A percentile compares a stretch with the other conserved stretches of the same genome.
Evolutionary conservation across 2,888 invertebrate species (phyloP).

Genomic region (Agonopterix heracliana): DNA sequence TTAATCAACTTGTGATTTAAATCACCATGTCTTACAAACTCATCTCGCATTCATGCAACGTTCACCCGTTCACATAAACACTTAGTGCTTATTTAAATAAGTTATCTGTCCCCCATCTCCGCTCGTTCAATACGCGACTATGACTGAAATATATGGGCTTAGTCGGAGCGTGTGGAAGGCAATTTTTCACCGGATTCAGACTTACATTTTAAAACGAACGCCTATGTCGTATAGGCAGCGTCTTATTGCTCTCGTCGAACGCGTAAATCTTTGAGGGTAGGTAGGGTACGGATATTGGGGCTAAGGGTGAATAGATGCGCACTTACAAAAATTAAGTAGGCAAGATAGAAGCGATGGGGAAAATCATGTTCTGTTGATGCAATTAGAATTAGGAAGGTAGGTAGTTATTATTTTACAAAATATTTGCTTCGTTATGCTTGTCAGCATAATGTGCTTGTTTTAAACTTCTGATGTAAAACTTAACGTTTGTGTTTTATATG

Average conservation of each 20-base stretch:
- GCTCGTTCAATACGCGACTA: constrained; percentile 49
- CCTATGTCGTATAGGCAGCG: constrained; percentile 42
- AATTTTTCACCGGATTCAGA: constrained; percentile 67
- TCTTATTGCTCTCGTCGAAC: constrained; percentile 60
- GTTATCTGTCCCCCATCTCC: constrained; percentile 54
- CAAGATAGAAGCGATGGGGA: constrained; percentile 12
- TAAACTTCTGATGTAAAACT: too few relatives aligned
- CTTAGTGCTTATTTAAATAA: constrained; percentile 42
- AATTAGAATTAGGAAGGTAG: too few relatives aligned
- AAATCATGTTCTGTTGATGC: background rate
- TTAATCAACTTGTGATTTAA: background rate
- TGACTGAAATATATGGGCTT: constrained; percentile 56
- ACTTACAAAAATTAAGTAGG: constrained; percentile 64
- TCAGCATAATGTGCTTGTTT: too few relatives aligned
- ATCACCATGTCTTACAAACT: background rate
- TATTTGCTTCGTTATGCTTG: too few relatives aligned
- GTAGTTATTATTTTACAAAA: too few relatives aligned
- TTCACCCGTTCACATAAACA: constrained; percentile 27
- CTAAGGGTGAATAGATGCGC: constrained; percentile 61
- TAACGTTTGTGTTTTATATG: too few relatives aligned
- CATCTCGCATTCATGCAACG: background rate
- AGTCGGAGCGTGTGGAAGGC: constrained; percentile 47
- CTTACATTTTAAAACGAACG: constrained; percentile 67
- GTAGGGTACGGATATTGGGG: constrained; percentile 26
- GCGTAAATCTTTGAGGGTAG: constrained; percentile 61